Base-by-base conservation (phyloP, 2,113 vertebrate species). In the Rallus limicola region DNA sequence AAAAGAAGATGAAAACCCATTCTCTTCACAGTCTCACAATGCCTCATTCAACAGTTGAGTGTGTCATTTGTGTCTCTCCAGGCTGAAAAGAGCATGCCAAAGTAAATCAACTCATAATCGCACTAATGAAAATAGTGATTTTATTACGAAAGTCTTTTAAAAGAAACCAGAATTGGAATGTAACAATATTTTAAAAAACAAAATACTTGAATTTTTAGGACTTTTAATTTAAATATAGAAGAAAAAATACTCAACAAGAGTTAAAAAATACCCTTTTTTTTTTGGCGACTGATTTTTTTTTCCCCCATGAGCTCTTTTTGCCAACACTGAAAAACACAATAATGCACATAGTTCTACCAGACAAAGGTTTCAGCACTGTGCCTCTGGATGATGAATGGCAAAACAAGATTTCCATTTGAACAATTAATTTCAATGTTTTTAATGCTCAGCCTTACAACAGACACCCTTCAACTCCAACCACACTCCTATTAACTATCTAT, bases 111-210 rank as follows among this genome's bases (percentile, higher is more conserved):
- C 60, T 33, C 7, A 33, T 67, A 85, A 94, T 64, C 74, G 38
- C 36, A 67, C 36, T 78, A 91, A 90, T 85, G 79, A 83, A 95
- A 95, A 76, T 24, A 4, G 1, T 60, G 74, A 87, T 90, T 84
- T 89, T 83, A 63, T 71, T 88, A 77, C 0, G 0, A 71, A 94
- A 95, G 64, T 44, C 60, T 71, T 88, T 90, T 86, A 94, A 88
- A 86, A 75, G 83, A 88, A 94, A 90, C n/a, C 44, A 95, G 90
- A 88, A 88, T 21, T 81, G 92, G 56, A 94, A 91, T 58, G 83
- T 16, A 92, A 89, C 62, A 82, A 67, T 83, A 77, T 46, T 46
- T 92, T 86, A 50, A 95, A 94, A 96, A 92, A 77, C 28, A 87
- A 91, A 72, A 70, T 87, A 87, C 62, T 89, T 78, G 58, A 74